Percentiles rank a stretch among this genome's conserved stretches.
phyloP scores from a whole-genome alignment of 1,140 invertebrate species.

The Drosophila sucinea region DNA sequence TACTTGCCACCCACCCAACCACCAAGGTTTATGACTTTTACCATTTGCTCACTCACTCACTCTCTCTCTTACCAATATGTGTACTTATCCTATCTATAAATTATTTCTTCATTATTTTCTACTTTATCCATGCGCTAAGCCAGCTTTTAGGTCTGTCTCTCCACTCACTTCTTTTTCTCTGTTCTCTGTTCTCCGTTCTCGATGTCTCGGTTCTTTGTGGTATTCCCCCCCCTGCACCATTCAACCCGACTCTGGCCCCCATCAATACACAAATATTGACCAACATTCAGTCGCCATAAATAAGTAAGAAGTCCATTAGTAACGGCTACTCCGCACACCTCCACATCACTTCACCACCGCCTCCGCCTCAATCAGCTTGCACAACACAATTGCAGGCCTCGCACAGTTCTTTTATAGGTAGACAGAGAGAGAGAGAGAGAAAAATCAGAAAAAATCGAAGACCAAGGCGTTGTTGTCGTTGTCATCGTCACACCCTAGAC shows the following conservation, averaged over 20 bases:
- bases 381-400: conserved; percentile 41
- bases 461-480: conserved; percentile 23
- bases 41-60: background rate
- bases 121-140: conserved; percentile 9
- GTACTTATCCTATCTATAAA: conserved; percentile 39
- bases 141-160: background rate
- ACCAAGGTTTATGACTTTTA: background rate
- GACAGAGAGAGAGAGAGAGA: background rate
- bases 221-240: background rate
- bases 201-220: conserved; percentile 25
- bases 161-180: conserved; percentile 3
- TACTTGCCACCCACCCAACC: background rate
- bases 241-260: background rate
- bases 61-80: conserved; percentile 1
- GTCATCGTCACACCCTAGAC: conserved; percentile 36
- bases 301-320: conserved; percentile 61
- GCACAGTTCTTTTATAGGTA: conserved; percentile 15
- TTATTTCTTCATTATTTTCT: conserved; percentile 52
- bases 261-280: conserved; percentile 50
- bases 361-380: conserved; percentile 40
- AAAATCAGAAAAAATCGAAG: conserved; percentile 47
- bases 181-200: conserved; percentile 19
- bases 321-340: conserved; percentile 17
- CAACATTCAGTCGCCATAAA: conserved; percentile 58
- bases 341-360: conserved; percentile 19